A percentile compares a stretch with the other conserved stretches of the same genome.
These are phyloP conservation scores for Tauraco hartlaubi DNA, from an alignment of 2,797 vertebrate species.

Conservation along the genomic window DNA sequence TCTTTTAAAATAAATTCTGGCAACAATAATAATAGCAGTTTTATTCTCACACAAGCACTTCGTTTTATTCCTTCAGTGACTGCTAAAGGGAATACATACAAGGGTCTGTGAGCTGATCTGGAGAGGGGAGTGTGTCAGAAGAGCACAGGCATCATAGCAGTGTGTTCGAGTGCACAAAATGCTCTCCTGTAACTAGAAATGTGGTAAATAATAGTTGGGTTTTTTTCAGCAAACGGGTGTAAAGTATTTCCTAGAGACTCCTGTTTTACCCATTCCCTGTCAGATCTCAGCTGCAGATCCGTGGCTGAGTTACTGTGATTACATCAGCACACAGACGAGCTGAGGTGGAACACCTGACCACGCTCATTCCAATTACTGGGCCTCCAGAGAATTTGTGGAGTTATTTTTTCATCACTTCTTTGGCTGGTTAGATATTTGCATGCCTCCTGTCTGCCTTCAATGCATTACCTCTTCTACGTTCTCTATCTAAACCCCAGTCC, in stretches of 20 bases:
- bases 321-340: background rate
- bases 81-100: background rate
- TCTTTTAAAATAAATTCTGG: background rate
- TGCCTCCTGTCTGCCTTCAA: background rate
- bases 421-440: background rate
- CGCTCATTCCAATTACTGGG: accelerated
- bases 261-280: background rate
- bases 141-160: background rate
- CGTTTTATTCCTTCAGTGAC: background rate
- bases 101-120: background rate
- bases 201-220: background rate
- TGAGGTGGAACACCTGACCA: background rate
- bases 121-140: background rate
- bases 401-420: background rate
- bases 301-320: background rate
- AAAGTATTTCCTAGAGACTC: background rate
- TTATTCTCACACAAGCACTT: background rate
- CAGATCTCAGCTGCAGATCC: background rate
- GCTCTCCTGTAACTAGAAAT: background rate
- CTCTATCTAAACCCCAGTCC: background rate
- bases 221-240: background rate
- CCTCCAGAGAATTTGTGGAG: background rate
- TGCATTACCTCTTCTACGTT: background rate
- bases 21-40: background rate
- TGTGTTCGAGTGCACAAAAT: background rate